Evolutionary conservation across 2,797 vertebrate genomes (phyloP), one percentile per base, ranked within the genome.

Genomic region (Erethizon dorsatum): DNA sequence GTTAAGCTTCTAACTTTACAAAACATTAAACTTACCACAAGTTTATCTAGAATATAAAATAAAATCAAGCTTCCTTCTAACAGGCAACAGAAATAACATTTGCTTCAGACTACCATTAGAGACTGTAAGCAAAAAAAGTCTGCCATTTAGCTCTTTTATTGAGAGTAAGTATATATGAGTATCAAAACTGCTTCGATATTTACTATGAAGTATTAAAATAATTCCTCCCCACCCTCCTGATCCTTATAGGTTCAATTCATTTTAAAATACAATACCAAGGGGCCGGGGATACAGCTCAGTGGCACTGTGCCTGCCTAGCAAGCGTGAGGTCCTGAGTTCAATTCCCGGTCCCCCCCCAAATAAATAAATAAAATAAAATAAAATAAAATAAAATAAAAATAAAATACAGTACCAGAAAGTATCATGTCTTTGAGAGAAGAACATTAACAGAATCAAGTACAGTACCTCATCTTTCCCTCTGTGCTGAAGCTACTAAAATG

Each of bases 91-190:
- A 95, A 77, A 83, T 88, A 94, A 71, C 31, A 95, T 86, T 56
- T 88, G 59, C 87, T 96, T 96, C 78, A 96, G 83, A 75, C 14
- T 84, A 88, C 47, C 78, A 92, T 69, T 54, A 97, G 80, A 91
- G 47, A 86, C 71, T 90, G 88, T 78, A 94, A 85, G 37, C 83
- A 73, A 94, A 95, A 95, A 95, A 85, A 88, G 69, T 12, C 80
- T 94, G n/a, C 54, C 37, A 89, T 56, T 57, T 85, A 96, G 54
- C 20, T 91, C 57, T 96, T 90, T 77, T 89, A 57, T 73, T 24
- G 5, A 84, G 37, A 45, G 61, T 69, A 91, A 94, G 79, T 78
- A 92, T 8, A 12, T 80, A 80, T 63, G 67, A 78, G 1, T 80
- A 75, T 80, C 28, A 83, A 95, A 56, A 65, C 31, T 82, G 20